Percentiles rank a stretch among this genome's conserved stretches.
Evolutionary conservation across 2,888 invertebrate genomes (phyloP).

Genomic region (Trachelus troglodyta): DNA sequence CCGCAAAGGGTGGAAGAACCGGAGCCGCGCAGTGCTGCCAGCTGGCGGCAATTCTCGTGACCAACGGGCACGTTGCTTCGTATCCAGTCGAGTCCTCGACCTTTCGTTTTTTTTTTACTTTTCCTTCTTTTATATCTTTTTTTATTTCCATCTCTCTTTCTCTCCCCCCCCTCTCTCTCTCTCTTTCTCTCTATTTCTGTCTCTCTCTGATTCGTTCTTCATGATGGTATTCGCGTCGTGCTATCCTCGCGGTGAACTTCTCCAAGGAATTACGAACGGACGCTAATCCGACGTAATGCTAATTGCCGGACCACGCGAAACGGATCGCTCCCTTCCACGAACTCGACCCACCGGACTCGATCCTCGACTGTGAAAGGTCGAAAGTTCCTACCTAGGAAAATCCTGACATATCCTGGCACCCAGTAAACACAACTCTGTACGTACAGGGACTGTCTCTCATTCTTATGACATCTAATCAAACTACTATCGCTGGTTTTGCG

Average conservation of each 20-base stretch:
- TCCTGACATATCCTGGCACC: neutral
- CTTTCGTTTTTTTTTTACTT: slow-evolving; percentile 17
- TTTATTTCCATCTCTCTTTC: slow-evolving; percentile 21
- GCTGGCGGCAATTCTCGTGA: slow-evolving; percentile 28
- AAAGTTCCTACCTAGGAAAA: neutral
- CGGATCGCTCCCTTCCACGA: slow-evolving; percentile 37
- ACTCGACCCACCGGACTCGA: slow-evolving; percentile 4
- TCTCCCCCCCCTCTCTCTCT: neutral
- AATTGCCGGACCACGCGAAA: slow-evolving; percentile 42
- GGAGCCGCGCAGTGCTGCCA: slow-evolving; percentile 29
- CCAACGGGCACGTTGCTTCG: slow-evolving; percentile 27
- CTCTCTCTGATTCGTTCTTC: neutral
- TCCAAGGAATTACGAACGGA: slow-evolving; percentile 30
- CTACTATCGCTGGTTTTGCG: neutral
- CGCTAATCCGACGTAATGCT: slow-evolving; percentile 48
- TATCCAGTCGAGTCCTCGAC: slow-evolving; percentile 12
- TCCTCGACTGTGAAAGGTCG: neutral
- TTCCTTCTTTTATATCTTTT: slow-evolving; percentile 8
- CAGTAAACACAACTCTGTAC: neutral
- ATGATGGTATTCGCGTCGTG: neutral
- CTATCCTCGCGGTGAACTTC: neutral
- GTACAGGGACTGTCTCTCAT: neutral
- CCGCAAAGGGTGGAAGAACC: slow-evolving; percentile 12
- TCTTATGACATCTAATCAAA: neutral
- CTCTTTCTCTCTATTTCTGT: neutral